These are phyloP conservation scores for Hololepta plana DNA, from an alignment of 2,888 invertebrate genomes.

Conservation along the genomic window DNA sequence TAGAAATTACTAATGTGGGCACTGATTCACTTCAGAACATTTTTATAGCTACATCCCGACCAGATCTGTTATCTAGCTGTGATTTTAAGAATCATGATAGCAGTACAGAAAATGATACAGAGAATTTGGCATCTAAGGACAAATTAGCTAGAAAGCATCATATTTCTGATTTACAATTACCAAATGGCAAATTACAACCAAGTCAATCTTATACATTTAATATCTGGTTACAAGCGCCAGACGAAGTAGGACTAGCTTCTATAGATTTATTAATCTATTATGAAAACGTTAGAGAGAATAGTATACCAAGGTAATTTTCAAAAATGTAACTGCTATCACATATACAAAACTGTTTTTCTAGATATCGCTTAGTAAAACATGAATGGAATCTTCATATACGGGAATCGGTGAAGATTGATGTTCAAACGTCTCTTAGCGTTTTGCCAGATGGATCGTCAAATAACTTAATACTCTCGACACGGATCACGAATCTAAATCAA, in stretches of 20 bases:
- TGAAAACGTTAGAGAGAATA: constrained; percentile 28
- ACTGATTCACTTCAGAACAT: constrained; percentile 42
- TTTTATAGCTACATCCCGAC: constrained; percentile 48
- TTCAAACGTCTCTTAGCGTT: too few species aligned
- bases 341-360: too few species aligned
- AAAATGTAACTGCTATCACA: not conserved
- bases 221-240: constrained; percentile 54
- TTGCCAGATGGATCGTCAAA: too few species aligned
- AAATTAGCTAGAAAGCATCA: constrained; percentile 25
- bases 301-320: constrained; percentile 21
- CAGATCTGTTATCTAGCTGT: constrained; percentile 33
- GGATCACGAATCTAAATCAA: constrained; percentile 49
- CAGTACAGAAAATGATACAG: constrained; percentile 5
- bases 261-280: constrained; percentile 60
- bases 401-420: constrained; percentile 38
- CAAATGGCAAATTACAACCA: constrained; percentile 31
- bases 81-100: too few species aligned
- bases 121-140: constrained; percentile 15
- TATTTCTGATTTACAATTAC: constrained; percentile 26
- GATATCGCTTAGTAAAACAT: constrained; percentile 44
- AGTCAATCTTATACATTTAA: constrained; percentile 32
- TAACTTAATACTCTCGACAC: constrained; percentile 45
- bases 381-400: constrained; percentile 42
- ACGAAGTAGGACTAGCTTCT: constrained; percentile 38
- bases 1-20: constrained; percentile 53